These are phyloP conservation scores for Orthosia cruda DNA, from an alignment of 2,888 invertebrate genomes.

Conservation along the genomic window DNA sequence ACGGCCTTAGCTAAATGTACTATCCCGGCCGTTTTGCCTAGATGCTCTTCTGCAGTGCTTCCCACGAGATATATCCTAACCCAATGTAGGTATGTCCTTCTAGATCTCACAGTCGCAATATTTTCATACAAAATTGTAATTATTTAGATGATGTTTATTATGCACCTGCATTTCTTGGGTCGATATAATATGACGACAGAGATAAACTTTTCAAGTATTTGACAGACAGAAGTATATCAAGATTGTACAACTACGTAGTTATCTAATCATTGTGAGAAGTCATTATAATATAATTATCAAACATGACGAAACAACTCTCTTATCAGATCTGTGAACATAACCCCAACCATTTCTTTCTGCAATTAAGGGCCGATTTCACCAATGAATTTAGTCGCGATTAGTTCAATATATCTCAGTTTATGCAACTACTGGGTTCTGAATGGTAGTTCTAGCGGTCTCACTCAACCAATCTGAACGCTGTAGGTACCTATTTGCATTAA, in stretches of 20 bases:
- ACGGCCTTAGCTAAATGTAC: background rate
- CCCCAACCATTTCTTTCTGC: background rate
- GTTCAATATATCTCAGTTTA: too few relatives aligned
- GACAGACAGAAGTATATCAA: slow-evolving; percentile 23
- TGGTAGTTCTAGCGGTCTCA: too few relatives aligned
- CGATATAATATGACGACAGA: slow-evolving; percentile 28
- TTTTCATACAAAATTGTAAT: slow-evolving; percentile 2
- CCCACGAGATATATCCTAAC: background rate
- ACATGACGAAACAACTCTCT: background rate
- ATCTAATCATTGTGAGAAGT: slow-evolving; percentile 13
- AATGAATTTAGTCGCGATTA: too few relatives aligned
- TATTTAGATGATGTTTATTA: slow-evolving; percentile 14
- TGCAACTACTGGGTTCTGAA: too few relatives aligned
- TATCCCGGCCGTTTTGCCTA: background rate
- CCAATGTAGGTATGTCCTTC: background rate
- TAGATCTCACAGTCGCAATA: background rate
- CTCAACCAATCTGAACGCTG: too few relatives aligned
- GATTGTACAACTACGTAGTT: slow-evolving; percentile 33
- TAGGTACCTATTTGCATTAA: too few relatives aligned
- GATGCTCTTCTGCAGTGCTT: background rate
- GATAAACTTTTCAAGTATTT: slow-evolving; percentile 50
- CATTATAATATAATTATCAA: background rate
- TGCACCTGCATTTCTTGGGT: slow-evolving; percentile 31
- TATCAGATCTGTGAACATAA: background rate
- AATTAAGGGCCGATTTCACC: too few relatives aligned